A percentile compares a stretch with the other conserved stretches of the same genome.
phyloP scores from a whole-genome alignment of 2,888 invertebrate genomes.

The Drosophila fulvimacula region DNA sequence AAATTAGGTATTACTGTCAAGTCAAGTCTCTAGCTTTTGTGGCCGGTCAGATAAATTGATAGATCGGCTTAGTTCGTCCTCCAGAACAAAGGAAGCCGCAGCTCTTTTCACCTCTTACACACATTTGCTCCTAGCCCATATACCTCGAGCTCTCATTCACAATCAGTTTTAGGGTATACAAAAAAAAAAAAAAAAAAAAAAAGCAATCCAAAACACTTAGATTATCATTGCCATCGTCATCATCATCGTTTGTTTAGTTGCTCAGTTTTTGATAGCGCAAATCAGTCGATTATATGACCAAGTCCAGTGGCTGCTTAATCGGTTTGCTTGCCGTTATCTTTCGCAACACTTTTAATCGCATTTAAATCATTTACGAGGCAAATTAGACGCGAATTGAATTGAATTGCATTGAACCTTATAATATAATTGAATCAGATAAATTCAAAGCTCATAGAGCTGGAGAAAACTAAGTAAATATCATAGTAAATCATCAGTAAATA shows the following conservation, averaged over 20 bases:
- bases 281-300: conserved; percentile 66
- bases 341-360: conserved; percentile 54
- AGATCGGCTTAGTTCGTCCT: neutral
- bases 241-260: neutral
- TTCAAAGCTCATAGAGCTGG: neutral
- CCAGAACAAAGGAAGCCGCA: neutral
- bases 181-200: neutral
- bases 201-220: conserved; percentile 4
- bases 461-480: too few relatives aligned
- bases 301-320: conserved; percentile 53
- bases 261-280: conserved; percentile 37
- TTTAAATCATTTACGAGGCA: conserved; percentile 72
- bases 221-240: neutral
- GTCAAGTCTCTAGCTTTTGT: too few relatives aligned
- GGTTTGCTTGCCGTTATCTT: conserved; percentile 48
- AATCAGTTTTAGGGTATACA: neutral
- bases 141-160: too few relatives aligned
- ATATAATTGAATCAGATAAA: conserved; percentile 19
- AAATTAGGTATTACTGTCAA: too few relatives aligned
- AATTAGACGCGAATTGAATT: conserved; percentile 48
- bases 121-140: neutral
- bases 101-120: neutral
- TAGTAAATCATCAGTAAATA: too few relatives aligned
- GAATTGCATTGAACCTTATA: conserved; percentile 57
- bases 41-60: too few relatives aligned